phyloP scores from a whole-genome alignment of 30 jellyfish, hydroid and myxozoan genomes.

The Haliclystus octoradiatus region DNA sequence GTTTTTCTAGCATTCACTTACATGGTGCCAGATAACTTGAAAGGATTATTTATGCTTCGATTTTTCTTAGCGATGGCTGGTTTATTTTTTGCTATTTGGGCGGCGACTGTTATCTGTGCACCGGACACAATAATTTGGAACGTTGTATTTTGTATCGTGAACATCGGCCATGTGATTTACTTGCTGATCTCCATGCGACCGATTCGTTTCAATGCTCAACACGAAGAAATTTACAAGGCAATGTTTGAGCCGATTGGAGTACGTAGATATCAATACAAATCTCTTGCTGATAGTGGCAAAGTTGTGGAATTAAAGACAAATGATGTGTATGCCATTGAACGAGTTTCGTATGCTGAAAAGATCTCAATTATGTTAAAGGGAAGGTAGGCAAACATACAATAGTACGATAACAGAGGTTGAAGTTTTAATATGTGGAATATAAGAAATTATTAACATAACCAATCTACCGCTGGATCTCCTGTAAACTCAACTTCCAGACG shows the following conservation, averaged over 20 bases:
- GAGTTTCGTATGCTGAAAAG: slow-evolving; percentile 22
- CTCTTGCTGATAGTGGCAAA: slow-evolving; percentile 15
- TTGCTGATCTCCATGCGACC: slow-evolving; percentile 41
- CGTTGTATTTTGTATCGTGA: slow-evolving; percentile 31
- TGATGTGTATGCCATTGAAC: slow-evolving; percentile 41
- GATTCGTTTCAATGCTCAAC: slow-evolving; percentile 30
- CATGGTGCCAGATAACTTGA: slow-evolving; percentile 37
- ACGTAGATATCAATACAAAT: slow-evolving; percentile 48
- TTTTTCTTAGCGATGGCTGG: slow-evolving; percentile 61
- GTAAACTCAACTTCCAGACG: too few relatives aligned
- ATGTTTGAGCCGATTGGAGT: slow-evolving; percentile 75
- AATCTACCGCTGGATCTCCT: too few relatives aligned
- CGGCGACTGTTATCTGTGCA: slow-evolving; percentile 60
- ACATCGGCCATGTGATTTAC: slow-evolving; percentile 37
- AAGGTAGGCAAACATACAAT: too few relatives aligned
- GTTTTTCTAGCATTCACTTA: slow-evolving; percentile 48
- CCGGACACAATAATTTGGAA: slow-evolving; percentile 82
- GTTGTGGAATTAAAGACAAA: slow-evolving; percentile 11
- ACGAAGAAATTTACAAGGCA: slow-evolving; percentile 38
- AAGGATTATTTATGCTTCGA: slow-evolving; percentile 59
- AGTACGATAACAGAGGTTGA: too few relatives aligned
- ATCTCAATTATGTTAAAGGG: slow-evolving; percentile 46
- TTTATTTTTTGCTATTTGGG: slow-evolving; percentile 62
- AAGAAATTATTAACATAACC: too few relatives aligned
- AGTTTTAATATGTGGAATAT: too few relatives aligned